Evolutionary conservation across 2,113 vertebrate species (phyloP), one percentile per base, ranked within the genome.

Genomic region (Anthoscopus minutus): DNA sequence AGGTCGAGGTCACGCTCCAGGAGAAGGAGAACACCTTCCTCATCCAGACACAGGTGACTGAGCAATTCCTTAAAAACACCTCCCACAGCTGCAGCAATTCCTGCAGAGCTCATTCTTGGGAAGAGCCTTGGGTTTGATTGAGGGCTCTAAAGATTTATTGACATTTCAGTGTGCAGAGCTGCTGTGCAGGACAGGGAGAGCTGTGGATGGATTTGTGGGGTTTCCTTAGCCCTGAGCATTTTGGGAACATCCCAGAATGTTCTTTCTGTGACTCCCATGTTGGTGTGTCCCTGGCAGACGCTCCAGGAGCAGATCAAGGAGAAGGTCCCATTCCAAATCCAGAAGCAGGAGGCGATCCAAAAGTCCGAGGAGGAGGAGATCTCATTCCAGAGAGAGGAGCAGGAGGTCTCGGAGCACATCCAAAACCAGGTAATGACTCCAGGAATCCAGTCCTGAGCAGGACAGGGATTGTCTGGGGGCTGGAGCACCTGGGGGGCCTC

Each of bases 321-420:
- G 99, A 80, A 97, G 99, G 78, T 99, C 99, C 78, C 99, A 99
- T 91, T 99, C 98, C 81, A 98, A 98, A 82, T 98, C 99, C 21
- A 98, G 98, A 81, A 99, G 98, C 92, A 98, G 99, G 81, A 98
- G 99, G 96, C 98, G 98, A 97, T 99, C 99, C 45, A 99, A 99
- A 97, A 99, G 99, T 88, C 99, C 99, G 2, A 98, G 99, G 20
- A 96, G 99, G 82, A 98, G 98, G 85, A 98, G 98, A 84, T 98
- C 99, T 54, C 98, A 99, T 94, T 99, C 99, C 48, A 98, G 98
- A 94, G 99, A 99, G 5, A 98, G 99, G 94, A 97, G 94, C 93
- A 98, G 99, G 65, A 98, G 98, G 71, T 99, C 99, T 61, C 96
- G 97, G 62, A 99, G 98, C 91, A 97, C 98, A 14, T 98, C 98